Percentiles rank a stretch among this genome's conserved stretches.
Conservation (phyloP, 2,888 invertebrate species). For the Drosophila subsilvestris region DNA sequence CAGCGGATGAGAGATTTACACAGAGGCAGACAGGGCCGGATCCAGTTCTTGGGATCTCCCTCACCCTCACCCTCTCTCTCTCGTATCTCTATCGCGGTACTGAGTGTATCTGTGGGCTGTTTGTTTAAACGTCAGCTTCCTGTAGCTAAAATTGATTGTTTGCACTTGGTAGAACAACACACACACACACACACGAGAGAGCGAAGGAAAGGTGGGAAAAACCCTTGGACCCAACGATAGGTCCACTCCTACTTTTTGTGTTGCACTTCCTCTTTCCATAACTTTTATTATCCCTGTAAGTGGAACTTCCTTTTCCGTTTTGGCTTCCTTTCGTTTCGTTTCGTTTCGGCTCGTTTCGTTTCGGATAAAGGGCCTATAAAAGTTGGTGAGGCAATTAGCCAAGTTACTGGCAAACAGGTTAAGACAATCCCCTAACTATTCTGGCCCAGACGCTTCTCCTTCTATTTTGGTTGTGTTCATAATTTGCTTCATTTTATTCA, state of each 20-base stretch:
- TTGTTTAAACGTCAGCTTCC: constrained; percentile 77
- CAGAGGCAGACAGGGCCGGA: constrained; percentile 46
- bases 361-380: constrained; percentile 26
- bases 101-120: constrained; percentile 45
- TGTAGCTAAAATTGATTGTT: constrained; percentile 63
- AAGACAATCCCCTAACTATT: neutral
- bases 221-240: neutral
- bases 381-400: constrained; percentile 24
- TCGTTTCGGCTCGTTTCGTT: neutral
- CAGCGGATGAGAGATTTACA: constrained; percentile 79
- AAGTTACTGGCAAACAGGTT: neutral
- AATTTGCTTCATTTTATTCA: neutral
- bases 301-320: constrained; percentile 71
- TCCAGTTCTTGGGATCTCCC: constrained; percentile 13
- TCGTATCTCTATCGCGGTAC: neutral
- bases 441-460: neutral
- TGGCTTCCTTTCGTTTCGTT: constrained; percentile 26
- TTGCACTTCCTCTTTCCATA: constrained; percentile 25
- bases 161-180: constrained; percentile 57
- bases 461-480: neutral
- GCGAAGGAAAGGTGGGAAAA: constrained; percentile 42
- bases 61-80: constrained; percentile 38
- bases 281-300: constrained; percentile 32
- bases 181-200: neutral
- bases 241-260: constrained; percentile 1